Evolutionary conservation across 2,888 invertebrate genomes (phyloP), one percentile per base, ranked within the genome.

Genomic region (Napeogenes inachia): DNA sequence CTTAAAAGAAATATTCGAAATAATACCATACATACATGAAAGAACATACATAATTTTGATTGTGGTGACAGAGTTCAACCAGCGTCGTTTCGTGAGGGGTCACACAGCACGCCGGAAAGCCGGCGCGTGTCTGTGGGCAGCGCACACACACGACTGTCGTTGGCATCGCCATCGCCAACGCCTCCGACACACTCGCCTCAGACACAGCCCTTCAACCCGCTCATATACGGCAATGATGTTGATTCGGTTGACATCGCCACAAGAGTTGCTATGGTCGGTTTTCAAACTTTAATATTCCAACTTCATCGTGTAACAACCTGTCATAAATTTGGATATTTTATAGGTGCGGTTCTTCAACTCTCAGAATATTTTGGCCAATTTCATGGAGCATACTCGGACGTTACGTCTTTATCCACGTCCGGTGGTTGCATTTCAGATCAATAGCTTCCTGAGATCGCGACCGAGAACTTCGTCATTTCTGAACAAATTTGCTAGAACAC

Each of bases 171-270:
- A 12, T 85, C 89, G 57, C 62, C 79, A 21, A 64, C 84, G 78
- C 73, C 74, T 73, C 50, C 76, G 76, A 60, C 67, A 50, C 68
- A 68, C 65, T 62, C 70, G 33, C 70, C 68, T 8, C 72, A 70
- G 54, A 13, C 92, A 8, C 92, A 92, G 73, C 92, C 92, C 5
- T 92, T 93, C 71, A 98, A 98, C 89, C 97, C 97, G 0, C 95
- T 98, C 76, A 97, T 98, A 71, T 97, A 95, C 79, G 97, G 97
- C 53, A 96, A 95, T 77, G 98, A 99, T 82, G 97, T 99, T 0
- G 99, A 99, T 83, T 98, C 98, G 0, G 99, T 99, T 0, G 99
- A 99, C 84, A 95, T 99, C 30, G 99, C 99, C 8, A 99, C 98
- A 0, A 91, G 99, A 66, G 98, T 99, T 55, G 99, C 99, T 13